Base-by-base conservation (phyloP, 2,797 vertebrate species). In the Coluber constrictor region DNA sequence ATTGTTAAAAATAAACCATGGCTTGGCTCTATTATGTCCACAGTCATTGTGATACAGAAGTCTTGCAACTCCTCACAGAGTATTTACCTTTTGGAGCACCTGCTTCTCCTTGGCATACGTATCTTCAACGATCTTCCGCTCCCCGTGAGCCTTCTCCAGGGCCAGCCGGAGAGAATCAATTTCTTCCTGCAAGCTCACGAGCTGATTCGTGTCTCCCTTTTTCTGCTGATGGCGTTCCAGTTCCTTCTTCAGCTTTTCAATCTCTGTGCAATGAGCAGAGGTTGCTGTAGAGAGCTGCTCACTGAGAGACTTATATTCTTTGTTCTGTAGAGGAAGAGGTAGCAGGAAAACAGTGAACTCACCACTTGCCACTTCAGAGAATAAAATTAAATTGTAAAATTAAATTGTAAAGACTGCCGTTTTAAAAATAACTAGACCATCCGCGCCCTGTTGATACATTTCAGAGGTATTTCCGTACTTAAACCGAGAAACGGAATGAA, bases 241-340 rank as follows among this genome's bases (percentile, higher is more conserved):
- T 95, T 99, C 97, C 95, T 98, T 98, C 96, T 98, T 98, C 96
- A 99, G 97, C 94, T 98, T 98, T 92, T 93, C 97, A 16, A 99
- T 96, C 97, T 99, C 98, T 0, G 96, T 94, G 25, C 96, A 94
- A 92, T 98, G 96, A 0, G 86, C n/a, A 11, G 92, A 55, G 0
- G 98, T 97, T 6, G 95, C 93, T 0, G 29, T 0, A 0, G 95
- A 93, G 90, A 99, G 96, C 95, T 99, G 98, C 95, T 98, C 98
- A 0, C 96, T 98, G 95, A 99, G 97, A 0, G 87, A 90, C 86
- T 97, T 98, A 93, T 97, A 96, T 56, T 99, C 99, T 94, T 99
- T 98, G 95, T 97, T 98, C 99, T 99, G 96, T 2, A 90, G n/a
- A 79, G 6, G 90, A 88, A 32, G 37, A 37, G 4, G 29, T 16